Percentiles rank a stretch among this genome's conserved stretches.
Conservation (phyloP, 1,140 invertebrate genomes). For the Fragariocoptes setiger region DNA sequence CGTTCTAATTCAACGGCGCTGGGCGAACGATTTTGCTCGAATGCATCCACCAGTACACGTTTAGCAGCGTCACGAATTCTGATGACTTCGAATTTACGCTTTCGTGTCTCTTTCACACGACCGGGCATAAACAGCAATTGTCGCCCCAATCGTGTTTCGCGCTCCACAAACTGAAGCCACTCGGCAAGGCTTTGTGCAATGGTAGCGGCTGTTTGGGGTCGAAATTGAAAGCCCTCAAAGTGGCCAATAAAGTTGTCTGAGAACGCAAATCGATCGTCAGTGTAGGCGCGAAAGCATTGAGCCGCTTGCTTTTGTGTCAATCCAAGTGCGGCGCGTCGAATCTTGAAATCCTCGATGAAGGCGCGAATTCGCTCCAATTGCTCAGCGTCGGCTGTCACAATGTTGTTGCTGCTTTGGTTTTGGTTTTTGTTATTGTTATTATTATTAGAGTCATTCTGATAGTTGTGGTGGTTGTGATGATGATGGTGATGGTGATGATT, state of each 20-base stretch:
- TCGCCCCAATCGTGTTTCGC: neutral
- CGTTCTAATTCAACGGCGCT: neutral
- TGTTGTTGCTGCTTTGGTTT: no score
- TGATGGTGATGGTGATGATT: neutral
- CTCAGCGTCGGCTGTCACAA: neutral
- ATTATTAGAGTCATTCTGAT: neutral
- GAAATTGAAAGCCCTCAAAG: neutral
- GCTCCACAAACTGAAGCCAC: neutral
- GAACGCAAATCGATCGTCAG: neutral
- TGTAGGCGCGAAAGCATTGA: neutral
- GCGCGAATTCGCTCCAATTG: neutral
- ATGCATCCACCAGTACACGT: neutral
- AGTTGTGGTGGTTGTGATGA: neutral
- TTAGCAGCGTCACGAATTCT: neutral
- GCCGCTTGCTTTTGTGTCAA: neutral
- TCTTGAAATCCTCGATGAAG: neutral
- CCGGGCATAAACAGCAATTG: neutral
- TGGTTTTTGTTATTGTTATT: no score
- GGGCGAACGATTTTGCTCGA: neutral
- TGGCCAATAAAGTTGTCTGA: neutral
- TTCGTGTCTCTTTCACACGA: neutral
- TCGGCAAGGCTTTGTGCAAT: neutral
- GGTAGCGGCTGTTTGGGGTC: neutral
- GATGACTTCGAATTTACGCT: neutral
- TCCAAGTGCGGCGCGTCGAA: neutral